Percentiles rank a stretch among this genome's conserved stretches.
These are phyloP conservation scores for Mareca penelope DNA, from an alignment of 2,797 vertebrate genomes.

Conservation along the genomic window DNA sequence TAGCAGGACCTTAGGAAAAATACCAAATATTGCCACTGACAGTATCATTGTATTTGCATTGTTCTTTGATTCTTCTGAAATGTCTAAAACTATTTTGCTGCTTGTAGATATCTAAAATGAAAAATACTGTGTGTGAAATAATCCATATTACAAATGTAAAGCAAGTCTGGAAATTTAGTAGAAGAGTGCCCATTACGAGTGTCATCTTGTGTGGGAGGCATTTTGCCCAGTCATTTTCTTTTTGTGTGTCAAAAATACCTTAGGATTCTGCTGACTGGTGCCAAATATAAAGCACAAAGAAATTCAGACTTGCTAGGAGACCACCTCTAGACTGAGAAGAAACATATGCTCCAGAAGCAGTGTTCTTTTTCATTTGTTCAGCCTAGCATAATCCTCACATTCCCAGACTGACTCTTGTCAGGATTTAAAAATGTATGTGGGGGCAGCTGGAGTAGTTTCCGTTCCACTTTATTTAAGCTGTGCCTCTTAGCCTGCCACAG, in stretches of 20 bases:
- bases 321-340: conserved; percentile 52
- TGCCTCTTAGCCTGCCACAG: conserved; percentile 33
- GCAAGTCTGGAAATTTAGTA: background rate
- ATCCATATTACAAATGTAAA: background rate
- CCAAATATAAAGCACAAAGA: conserved; percentile 36
- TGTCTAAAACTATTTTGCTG: background rate
- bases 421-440: conserved; percentile 23
- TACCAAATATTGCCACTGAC: background rate
- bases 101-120: background rate
- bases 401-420: conserved; percentile 63
- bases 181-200: background rate
- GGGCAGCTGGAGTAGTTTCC: conserved; percentile 61
- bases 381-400: conserved; percentile 56
- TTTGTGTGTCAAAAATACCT: conserved; percentile 13
- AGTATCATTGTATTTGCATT: background rate
- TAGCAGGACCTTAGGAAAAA: background rate
- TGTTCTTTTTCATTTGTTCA: conserved; percentile 25
- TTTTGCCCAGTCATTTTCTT: conserved; percentile 7
- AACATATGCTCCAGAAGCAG: conserved; percentile 53
- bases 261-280: background rate
- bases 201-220: background rate
- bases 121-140: background rate
- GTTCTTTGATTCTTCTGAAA: background rate
- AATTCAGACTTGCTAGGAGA: conserved; percentile 38
- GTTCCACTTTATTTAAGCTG: conserved; percentile 53